Evolutionary conservation across 1,140 invertebrate species (phyloP).

Genomic region (Ostrea denselamellosa): DNA sequence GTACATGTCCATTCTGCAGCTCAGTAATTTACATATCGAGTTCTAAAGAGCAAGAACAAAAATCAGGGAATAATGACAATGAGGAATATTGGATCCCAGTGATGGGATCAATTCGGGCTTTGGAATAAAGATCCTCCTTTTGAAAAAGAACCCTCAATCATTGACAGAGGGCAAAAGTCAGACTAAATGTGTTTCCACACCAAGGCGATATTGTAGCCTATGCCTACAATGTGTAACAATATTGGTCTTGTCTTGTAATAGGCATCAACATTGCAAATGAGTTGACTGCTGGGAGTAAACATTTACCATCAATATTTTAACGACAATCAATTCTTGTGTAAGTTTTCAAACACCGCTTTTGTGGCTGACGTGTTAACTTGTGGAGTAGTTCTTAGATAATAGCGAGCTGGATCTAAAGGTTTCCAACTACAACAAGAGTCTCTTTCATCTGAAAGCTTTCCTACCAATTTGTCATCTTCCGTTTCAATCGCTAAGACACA

Average conservation of each 20-base stretch:
- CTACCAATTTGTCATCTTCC: background rate
- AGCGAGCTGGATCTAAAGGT: background rate
- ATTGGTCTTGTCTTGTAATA: background rate
- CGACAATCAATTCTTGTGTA: slow-evolving; percentile 16
- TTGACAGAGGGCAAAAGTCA: slow-evolving; percentile 14
- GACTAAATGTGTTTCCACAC: background rate
- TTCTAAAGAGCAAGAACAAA: background rate
- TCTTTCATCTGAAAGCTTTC: slow-evolving; percentile 11
- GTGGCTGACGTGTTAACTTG: slow-evolving; percentile 2
- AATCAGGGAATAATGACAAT: background rate
- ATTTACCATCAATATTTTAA: slow-evolving; percentile 37
- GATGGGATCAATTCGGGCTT: slow-evolving; percentile 7
- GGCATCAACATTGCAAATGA: background rate
- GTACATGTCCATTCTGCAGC: background rate
- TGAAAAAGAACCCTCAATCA: background rate
- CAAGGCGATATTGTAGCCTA: background rate
- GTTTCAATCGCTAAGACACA: slow-evolving; percentile 6
- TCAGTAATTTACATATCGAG: slow-evolving; percentile 8
- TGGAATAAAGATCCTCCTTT: background rate
- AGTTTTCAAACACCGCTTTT: background rate
- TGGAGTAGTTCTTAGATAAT: background rate
- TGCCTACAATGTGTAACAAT: slow-evolving; percentile 4
- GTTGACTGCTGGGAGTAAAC: slow-evolving; percentile 1
- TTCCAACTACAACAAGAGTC: background rate
- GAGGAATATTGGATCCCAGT: background rate